These are phyloP conservation scores for Prolemur simus DNA, from an alignment of 2,113 vertebrate species.

Conservation along the genomic window DNA sequence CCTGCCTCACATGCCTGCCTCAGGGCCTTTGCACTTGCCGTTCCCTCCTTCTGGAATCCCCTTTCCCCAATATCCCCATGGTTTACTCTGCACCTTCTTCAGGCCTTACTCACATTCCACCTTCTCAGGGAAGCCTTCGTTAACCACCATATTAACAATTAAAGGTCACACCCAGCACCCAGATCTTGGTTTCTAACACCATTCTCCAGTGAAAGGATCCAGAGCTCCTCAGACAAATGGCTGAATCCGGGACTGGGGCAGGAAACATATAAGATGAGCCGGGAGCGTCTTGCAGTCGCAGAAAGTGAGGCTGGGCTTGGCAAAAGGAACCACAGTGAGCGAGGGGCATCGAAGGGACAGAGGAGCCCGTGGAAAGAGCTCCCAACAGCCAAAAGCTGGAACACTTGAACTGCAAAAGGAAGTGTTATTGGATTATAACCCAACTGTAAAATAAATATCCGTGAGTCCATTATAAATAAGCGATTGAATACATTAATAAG, in stretches of 20 bases:
- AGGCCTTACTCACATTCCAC: not conserved
- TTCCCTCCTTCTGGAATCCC: not conserved
- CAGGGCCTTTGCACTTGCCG: not conserved
- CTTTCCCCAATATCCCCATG: accelerated
- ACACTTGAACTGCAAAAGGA: not conserved
- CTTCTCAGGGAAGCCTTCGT: not conserved
- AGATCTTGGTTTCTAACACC: not conserved
- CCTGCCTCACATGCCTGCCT: not conserved
- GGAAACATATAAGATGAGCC: not conserved
- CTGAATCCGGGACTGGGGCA: not conserved
- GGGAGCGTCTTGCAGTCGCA: not conserved
- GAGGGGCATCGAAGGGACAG: not conserved
- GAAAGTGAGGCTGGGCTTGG: not conserved
- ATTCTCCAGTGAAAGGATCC: not conserved
- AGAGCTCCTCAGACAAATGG: not conserved
- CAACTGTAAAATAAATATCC: not conserved
- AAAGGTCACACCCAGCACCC: not conserved
- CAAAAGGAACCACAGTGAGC: not conserved
- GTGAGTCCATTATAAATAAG: not conserved
- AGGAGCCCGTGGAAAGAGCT: not conserved
- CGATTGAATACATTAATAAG: not conserved
- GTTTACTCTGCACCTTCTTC: not conserved
- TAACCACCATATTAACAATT: not conserved
- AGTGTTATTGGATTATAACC: not conserved
- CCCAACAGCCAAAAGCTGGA: not conserved